Percentiles rank a stretch among this genome's conserved stretches.
phyloP scores from a whole-genome alignment of 2,888 invertebrate genomes.

The Patella pellucida region DNA sequence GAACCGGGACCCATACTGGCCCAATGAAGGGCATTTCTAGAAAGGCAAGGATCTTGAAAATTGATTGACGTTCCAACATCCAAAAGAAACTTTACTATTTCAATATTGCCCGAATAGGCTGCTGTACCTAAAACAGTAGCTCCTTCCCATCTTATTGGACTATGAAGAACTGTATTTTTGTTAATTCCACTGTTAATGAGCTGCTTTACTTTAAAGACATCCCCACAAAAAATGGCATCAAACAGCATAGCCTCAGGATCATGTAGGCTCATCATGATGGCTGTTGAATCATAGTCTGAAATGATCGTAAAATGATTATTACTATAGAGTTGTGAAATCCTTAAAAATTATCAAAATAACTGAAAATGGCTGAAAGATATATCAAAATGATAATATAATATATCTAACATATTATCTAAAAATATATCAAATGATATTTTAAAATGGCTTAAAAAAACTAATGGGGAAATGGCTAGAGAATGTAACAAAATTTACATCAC shows the following conservation, averaged over 20 bases:
- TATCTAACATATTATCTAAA: too few relatives aligned
- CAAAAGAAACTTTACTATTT: slow-evolving; percentile 43
- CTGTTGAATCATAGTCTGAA: slow-evolving; percentile 12
- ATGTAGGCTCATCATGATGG: slow-evolving; percentile 22
- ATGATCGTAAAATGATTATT: background rate
- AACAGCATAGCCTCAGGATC: slow-evolving; percentile 35
- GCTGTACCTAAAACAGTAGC: slow-evolving; percentile 51
- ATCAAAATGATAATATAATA: too few relatives aligned
- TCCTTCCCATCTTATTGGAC: slow-evolving; percentile 42
- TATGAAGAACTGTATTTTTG: slow-evolving; percentile 47
- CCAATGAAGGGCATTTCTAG: slow-evolving; percentile 54
- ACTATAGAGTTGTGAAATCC: too few relatives aligned
- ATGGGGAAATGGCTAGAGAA: too few relatives aligned
- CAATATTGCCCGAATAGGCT: slow-evolving; percentile 42
- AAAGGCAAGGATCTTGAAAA: slow-evolving; percentile 43
- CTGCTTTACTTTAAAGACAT: slow-evolving; percentile 40
- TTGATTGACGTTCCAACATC: slow-evolving; percentile 41
- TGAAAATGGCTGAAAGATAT: too few relatives aligned
- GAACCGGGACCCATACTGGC: slow-evolving; percentile 44
- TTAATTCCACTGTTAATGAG: slow-evolving; percentile 46
- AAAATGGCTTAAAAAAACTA: too few relatives aligned
- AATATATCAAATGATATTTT: too few relatives aligned
- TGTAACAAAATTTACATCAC: too few relatives aligned
- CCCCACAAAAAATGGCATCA: slow-evolving; percentile 46
- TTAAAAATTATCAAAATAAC: too few relatives aligned